Evolutionary conservation across 2,113 vertebrate species (phyloP), one percentile per base, ranked within the genome.

Genomic region (Dasyprocta punctata): DNA sequence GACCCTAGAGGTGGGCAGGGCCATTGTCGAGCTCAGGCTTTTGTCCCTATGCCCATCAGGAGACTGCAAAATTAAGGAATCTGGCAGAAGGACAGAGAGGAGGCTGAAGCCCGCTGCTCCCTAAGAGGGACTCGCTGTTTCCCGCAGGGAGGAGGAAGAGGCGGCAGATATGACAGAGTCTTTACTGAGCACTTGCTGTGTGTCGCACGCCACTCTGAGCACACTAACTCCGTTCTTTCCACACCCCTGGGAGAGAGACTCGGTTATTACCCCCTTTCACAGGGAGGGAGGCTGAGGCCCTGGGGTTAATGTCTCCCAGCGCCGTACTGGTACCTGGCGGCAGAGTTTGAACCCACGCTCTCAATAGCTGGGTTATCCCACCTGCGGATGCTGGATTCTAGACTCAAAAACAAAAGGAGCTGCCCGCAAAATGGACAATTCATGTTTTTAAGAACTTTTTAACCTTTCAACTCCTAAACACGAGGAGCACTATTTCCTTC

Each of bases 261-360:
- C 26, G 12, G 0, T 20, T 12, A 61, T n/a, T n/a, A n/a, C n/a
- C n/a, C 5, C 7, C 49, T 14, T 33, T n/a, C 0, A 65, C 0
- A 54, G 16, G 81, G 33, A 12, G 44, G 33, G 58, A 89, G 33
- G 60, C 67, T 44, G 80, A 91, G 93, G 63, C 69, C 52, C 69
- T 11, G 8, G 63, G 36, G 44, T 54, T 1, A 19, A 1, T 8
- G 2, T 33, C 12, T 52, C 85, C 85, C 33, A 38, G n/a, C 9
- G 17, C 28, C 54, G 60, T 0, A 0, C 0, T 26, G 49, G 61
- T 1, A 30, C 1, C 19, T 11, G 24, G 26, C 14, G 38, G 14
- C 0, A 1, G 33, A 49, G 56, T 33, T 36, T 4, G 6, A 88
- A 86, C 0, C 69, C 80, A 81, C 0, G 3, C 8, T 58, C 52